Conservation (phyloP, 2,113 vertebrate genomes). For the Thamnaconus septentrionalis region DNA sequence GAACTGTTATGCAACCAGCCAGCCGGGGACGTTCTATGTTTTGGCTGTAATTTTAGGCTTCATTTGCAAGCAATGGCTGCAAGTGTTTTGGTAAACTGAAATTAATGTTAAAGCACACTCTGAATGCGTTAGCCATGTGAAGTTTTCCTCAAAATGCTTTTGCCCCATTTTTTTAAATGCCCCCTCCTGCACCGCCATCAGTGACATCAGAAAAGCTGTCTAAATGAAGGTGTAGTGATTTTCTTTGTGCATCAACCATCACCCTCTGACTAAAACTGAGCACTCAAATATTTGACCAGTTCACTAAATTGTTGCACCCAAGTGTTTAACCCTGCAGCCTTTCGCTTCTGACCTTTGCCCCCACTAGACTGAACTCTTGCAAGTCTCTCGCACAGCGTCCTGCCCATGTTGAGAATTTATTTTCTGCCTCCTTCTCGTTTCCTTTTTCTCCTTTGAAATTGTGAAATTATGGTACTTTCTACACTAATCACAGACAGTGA, state of each 20-base stretch:
- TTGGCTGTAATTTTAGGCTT: background rate
- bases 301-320: constrained; percentile 19
- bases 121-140: too few species aligned
- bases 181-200: too few species aligned
- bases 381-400: too few species aligned
- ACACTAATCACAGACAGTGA: constrained; percentile 22
- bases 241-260: constrained; percentile 5
- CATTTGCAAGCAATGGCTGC: too few species aligned
- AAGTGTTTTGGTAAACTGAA: too few species aligned
- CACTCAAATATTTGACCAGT: constrained; percentile 23
- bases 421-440: constrained; percentile 5
- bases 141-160: too few species aligned
- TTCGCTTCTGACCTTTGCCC: constrained; percentile 26
- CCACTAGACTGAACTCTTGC: background rate
- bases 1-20: too few species aligned
- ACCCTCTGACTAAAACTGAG: constrained; percentile 5
- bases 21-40: background rate
- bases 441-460: background rate
- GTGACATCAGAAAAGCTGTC: too few species aligned
- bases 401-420: too few species aligned
- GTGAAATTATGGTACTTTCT: background rate
- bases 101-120: too few species aligned
- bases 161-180: too few species aligned
- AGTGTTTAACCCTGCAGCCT: constrained; percentile 23
- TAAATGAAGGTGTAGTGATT: too few species aligned